phyloP scores from a whole-genome alignment of 2,797 vertebrate species.

The Etheostoma perlongum region DNA sequence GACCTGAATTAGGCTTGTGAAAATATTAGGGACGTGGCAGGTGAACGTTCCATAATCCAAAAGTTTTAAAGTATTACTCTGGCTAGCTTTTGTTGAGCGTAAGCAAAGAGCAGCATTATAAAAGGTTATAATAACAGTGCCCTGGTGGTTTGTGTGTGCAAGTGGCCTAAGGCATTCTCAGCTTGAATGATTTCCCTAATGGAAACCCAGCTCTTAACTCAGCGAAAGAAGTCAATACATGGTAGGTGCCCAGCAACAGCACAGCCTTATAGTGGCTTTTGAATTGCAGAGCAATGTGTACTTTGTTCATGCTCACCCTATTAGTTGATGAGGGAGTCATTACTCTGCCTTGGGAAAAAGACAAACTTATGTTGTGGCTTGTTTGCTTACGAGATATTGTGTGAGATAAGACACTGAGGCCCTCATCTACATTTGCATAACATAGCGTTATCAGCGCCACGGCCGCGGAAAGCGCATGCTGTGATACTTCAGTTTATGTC shows the following conservation, averaged over 20 bases:
- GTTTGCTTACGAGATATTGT: no score
- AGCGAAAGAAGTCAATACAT: slow-evolving; percentile 60
- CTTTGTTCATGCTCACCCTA: slow-evolving; percentile 12
- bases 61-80: slow-evolving; percentile 37
- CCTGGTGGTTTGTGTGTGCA: slow-evolving; percentile 36
- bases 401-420: no score
- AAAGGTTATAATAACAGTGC: slow-evolving; percentile 47
- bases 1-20: slow-evolving; percentile 24
- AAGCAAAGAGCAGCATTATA: slow-evolving; percentile 41
- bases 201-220: slow-evolving; percentile 53
- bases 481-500: no score
- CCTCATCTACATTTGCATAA: no score
- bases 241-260: slow-evolving; percentile 36
- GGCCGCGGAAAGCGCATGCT: no score
- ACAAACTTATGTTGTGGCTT: not conserved
- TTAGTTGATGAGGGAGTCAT: slow-evolving; percentile 34
- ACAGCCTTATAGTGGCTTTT: slow-evolving; percentile 35
- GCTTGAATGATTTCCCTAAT: slow-evolving; percentile 70
- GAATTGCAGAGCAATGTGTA: slow-evolving; percentile 28
- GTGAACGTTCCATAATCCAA: slow-evolving; percentile 40
- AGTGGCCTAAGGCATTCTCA: slow-evolving; percentile 48
- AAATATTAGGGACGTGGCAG: slow-evolving; percentile 33
- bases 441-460: no score
- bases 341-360: slow-evolving; percentile 21
- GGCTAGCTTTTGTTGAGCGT: slow-evolving; percentile 40